These are phyloP conservation scores for Mythimna ferrago DNA, from an alignment of 2,888 invertebrate genomes.

Conservation along the genomic window DNA sequence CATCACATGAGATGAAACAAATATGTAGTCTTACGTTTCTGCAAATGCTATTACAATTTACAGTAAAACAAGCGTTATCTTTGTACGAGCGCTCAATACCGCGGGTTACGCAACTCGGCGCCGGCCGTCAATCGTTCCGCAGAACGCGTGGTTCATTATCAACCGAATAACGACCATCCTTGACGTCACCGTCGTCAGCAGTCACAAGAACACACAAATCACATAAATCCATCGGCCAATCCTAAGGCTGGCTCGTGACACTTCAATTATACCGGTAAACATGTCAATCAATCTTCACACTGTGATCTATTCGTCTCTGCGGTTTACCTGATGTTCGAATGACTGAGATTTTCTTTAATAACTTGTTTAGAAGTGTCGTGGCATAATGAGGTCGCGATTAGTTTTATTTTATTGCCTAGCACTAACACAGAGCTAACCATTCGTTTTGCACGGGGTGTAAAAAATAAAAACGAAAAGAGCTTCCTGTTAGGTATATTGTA, in stretches of 20 bases:
- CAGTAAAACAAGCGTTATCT: slow-evolving; percentile 30
- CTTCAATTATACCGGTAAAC: slow-evolving; percentile 82
- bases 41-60: slow-evolving; percentile 35
- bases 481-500: not conserved
- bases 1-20: slow-evolving; percentile 10
- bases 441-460: not conserved
- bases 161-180: slow-evolving; percentile 68
- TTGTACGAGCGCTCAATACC: slow-evolving; percentile 10
- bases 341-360: slow-evolving; percentile 30
- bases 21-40: slow-evolving; percentile 31
- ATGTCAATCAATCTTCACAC: slow-evolving; percentile 81
- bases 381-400: slow-evolving; percentile 15
- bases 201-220: slow-evolving; percentile 74
- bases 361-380: slow-evolving; percentile 15
- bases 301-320: slow-evolving; percentile 67
- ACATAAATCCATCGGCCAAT: slow-evolving; percentile 77
- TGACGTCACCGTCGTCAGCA: slow-evolving; percentile 67
- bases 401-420: not conserved
- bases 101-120: slow-evolving; percentile 46
- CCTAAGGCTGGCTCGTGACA: slow-evolving; percentile 80
- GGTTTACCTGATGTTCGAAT: slow-evolving; percentile 38
- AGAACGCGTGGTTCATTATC: slow-evolving; percentile 70
- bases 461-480: not conserved
- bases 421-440: not conserved
- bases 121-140: slow-evolving; percentile 42